These are phyloP conservation scores for Galerucella calmariensis DNA, from an alignment of 2,888 invertebrate species.

Conservation along the genomic window DNA sequence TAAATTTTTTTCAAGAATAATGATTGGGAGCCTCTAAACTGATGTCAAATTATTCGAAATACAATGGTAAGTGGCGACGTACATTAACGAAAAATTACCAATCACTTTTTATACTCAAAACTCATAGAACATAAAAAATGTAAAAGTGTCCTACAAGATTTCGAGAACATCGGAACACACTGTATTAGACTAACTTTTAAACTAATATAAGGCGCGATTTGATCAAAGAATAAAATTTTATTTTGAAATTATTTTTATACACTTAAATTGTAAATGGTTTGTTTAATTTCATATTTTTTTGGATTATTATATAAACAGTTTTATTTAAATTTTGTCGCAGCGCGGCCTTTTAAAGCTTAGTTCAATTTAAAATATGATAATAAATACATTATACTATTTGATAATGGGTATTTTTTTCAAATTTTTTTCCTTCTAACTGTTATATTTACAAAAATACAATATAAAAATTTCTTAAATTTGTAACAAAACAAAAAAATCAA, in stretches of 20 bases:
- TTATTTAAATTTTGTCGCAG: neutral
- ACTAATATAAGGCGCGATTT: slow-evolving; percentile 2
- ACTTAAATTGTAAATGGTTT: neutral
- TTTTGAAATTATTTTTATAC: neutral
- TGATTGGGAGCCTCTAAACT: neutral
- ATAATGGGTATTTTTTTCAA: slow-evolving; percentile 14
- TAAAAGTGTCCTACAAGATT: slow-evolving; percentile 1
- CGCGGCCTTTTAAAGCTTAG: neutral
- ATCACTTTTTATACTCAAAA: neutral
- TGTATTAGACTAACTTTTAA: slow-evolving; percentile 7
- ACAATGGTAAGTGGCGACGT: neutral
- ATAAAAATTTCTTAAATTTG: slow-evolving; percentile 30
- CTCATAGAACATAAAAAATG: slow-evolving; percentile 7
- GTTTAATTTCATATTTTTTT: neutral
- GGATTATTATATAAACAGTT: neutral
- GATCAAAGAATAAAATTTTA: neutral
- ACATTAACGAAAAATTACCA: neutral
- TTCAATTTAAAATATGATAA: slow-evolving; percentile 13
- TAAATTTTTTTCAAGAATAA: neutral
- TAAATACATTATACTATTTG: slow-evolving; percentile 23
- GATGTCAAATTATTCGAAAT: neutral
- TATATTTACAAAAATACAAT: slow-evolving; percentile 26
- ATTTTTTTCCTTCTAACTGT: slow-evolving; percentile 6
- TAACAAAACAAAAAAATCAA: slow-evolving; percentile 28
- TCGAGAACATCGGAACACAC: neutral